A percentile compares a stretch with the other conserved stretches of the same genome.
These are phyloP conservation scores for Pyrrhia umbra DNA, from an alignment of 2,888 invertebrate species.

Conservation along the genomic window DNA sequence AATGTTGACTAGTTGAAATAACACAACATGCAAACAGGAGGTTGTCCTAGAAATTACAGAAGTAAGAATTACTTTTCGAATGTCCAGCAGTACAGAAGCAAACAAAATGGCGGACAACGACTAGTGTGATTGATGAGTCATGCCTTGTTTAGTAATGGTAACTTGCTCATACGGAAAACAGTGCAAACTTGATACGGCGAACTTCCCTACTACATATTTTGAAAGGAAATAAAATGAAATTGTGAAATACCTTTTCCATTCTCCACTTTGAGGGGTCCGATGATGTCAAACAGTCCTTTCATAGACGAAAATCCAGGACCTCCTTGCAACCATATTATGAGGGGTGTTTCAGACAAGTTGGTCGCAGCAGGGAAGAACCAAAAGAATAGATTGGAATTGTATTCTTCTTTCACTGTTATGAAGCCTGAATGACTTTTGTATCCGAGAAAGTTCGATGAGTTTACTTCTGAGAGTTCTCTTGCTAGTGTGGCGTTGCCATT, in stretches of 20 bases:
- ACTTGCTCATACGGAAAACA: background rate
- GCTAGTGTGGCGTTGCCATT: slow-evolving; percentile 58
- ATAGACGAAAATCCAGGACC: slow-evolving; percentile 93
- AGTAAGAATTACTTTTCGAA: too few relatives aligned
- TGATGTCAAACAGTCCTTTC: slow-evolving; percentile 70
- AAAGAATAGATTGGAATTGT: slow-evolving; percentile 93
- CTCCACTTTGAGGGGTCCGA: slow-evolving; percentile 72
- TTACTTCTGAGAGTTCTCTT: slow-evolving; percentile 62
- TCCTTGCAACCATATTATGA: slow-evolving; percentile 96
- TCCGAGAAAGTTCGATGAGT: slow-evolving; percentile 61
- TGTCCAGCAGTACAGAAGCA: background rate
- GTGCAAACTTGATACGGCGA: background rate
- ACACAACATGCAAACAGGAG: background rate
- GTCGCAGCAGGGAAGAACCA: slow-evolving; percentile 93
- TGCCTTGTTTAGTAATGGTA: slow-evolving; percentile 6
- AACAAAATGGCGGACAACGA: background rate
- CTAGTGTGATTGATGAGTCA: slow-evolving; percentile 16
- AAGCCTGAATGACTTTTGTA: slow-evolving; percentile 83
- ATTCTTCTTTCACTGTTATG: slow-evolving; percentile 92
- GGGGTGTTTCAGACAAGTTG: slow-evolving; percentile 81
- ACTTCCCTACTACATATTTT: background rate
- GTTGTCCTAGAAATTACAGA: background rate
- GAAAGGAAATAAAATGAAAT: background rate
- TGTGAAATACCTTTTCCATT: slow-evolving; percentile 45
- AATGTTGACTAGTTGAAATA: too few relatives aligned